These are phyloP conservation scores for Lanius ludovicianus DNA, from an alignment of 2,113 vertebrate genomes.

Conservation along the genomic window DNA sequence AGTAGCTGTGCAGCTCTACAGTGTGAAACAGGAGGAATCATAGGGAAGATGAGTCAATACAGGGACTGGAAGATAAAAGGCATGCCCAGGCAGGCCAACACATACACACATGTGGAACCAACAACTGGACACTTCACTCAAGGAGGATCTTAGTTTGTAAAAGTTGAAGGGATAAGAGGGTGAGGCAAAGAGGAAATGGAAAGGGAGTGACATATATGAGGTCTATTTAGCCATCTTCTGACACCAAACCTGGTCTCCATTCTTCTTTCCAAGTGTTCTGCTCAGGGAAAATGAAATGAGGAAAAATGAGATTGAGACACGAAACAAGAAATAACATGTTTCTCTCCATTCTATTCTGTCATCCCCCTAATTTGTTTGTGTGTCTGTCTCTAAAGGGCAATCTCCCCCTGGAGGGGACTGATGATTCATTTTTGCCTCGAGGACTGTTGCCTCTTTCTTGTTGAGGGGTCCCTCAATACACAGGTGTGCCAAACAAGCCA, in stretches of 20 bases:
- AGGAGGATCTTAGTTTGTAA: not conserved
- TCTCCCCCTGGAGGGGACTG: accelerated
- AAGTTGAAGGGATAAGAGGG: not conserved
- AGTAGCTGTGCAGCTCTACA: not conserved
- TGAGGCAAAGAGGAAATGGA: not conserved
- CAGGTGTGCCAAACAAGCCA: not conserved
- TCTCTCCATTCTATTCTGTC: not conserved
- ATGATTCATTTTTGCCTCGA: not conserved
- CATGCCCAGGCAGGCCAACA: not conserved
- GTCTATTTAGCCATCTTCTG: not conserved
- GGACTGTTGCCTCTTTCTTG: not conserved
- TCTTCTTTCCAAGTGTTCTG: not conserved
- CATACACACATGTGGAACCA: not conserved
- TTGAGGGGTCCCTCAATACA: not conserved
- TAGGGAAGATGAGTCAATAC: not conserved
- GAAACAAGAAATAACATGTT: not conserved
- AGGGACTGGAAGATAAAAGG: not conserved
- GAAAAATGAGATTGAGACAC: not conserved
- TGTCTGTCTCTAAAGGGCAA: accelerated
- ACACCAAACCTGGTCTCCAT: not conserved
- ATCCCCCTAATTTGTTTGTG: not conserved
- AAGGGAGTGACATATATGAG: not conserved
- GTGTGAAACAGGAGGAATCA: accelerated
- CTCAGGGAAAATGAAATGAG: not conserved
- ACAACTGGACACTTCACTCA: not conserved